Evolutionary conservation across 1,140 invertebrate genomes (phyloP).

Genomic region (Pollicipes pollicipes): DNA sequence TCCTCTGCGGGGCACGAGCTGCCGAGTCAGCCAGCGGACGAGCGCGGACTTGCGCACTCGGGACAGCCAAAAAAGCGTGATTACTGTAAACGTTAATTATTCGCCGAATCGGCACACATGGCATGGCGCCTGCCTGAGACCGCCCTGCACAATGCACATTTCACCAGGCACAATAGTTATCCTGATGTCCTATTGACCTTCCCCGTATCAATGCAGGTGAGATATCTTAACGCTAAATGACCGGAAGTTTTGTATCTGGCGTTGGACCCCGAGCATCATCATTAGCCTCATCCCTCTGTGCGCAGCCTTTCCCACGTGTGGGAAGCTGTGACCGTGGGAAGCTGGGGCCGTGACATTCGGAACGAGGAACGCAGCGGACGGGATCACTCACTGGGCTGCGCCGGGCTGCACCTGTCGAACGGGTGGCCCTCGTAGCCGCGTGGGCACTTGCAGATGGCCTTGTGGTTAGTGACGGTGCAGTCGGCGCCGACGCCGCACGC

Average conservation of each 20-base stretch:
- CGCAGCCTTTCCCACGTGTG: not conserved
- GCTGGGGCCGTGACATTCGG: too few species aligned
- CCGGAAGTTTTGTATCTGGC: too few species aligned
- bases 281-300: too few species aligned
- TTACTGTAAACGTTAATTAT: too few species aligned
- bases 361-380: too few species aligned
- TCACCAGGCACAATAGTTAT: not conserved
- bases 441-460: conserved; percentile 53
- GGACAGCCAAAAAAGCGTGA: too few species aligned
- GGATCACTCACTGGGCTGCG: conserved; percentile 8
- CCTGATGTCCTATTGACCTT: not conserved
- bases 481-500: conserved; percentile 47
- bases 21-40: not conserved
- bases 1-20: conserved; percentile 39
- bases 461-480: conserved; percentile 52
- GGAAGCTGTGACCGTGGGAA: not conserved
- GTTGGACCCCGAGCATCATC: too few species aligned
- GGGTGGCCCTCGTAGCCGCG: conserved; percentile 49
- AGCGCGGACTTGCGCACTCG: not conserved
- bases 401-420: conserved; percentile 37
- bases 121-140: not conserved
- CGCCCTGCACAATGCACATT: not conserved
- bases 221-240: too few species aligned
- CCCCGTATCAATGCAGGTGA: too few species aligned
- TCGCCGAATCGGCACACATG: too few species aligned